Percentiles rank a stretch among this genome's conserved stretches.
Conservation (phyloP, 2,888 invertebrate genomes). For the Iselma pallidipennis region DNA sequence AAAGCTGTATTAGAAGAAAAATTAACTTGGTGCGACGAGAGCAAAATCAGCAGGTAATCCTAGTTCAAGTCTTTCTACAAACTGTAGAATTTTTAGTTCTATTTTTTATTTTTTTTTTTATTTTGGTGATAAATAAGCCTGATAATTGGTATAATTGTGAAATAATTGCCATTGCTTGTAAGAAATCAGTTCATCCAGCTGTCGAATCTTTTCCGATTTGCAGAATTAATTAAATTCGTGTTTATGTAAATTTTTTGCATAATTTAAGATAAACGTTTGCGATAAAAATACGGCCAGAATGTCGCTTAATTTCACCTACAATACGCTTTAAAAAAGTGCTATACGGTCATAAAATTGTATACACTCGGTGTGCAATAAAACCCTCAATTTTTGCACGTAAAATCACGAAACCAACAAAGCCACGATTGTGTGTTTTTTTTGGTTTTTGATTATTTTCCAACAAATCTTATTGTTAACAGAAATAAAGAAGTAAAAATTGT, state of each 20-base stretch:
- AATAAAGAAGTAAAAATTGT: no score
- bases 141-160: no score
- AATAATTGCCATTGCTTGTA: background rate
- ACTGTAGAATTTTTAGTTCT: no score
- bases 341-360: slow-evolving; percentile 7
- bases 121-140: no score
- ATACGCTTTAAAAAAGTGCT: background rate
- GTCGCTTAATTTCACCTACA: slow-evolving; percentile 27
- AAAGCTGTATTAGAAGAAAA: background rate
- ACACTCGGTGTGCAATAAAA: slow-evolving; percentile 20
- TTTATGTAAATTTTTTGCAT: slow-evolving; percentile 26
- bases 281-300: slow-evolving; percentile 28
- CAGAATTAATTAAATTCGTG: slow-evolving; percentile 18
- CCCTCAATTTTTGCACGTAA: slow-evolving; percentile 22
- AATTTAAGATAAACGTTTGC: slow-evolving; percentile 20
- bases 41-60: no score
- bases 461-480: slow-evolving; percentile 9
- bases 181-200: background rate
- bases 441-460: slow-evolving; percentile 5
- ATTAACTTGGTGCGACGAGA: no score
- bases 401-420: slow-evolving; percentile 14
- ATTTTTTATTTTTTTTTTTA: no score
- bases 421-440: no score
- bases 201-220: background rate
- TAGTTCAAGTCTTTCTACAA: no score